Percentiles rank a stretch among this genome's conserved stretches.
These are phyloP conservation scores for Champsocephalus gunnari DNA, from an alignment of 2,797 vertebrate genomes.

Conservation along the genomic window DNA sequence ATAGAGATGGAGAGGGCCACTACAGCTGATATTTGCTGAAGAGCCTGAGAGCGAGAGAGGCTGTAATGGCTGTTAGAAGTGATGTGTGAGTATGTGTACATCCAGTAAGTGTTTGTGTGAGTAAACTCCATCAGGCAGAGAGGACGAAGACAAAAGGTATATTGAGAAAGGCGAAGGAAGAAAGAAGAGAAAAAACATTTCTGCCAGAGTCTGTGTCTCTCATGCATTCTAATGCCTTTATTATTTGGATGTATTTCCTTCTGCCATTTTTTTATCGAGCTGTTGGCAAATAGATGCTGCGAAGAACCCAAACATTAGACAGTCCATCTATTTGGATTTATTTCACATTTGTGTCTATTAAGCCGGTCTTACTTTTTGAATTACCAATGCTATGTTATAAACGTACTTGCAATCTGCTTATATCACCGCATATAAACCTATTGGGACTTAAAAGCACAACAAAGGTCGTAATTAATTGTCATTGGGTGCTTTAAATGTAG, in stretches of 20 bases:
- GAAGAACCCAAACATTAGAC: neutral
- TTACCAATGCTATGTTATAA: neutral
- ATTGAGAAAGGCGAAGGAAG: constrained; percentile 13
- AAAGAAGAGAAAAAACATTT: neutral
- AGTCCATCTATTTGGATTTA: neutral
- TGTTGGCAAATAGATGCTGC: neutral
- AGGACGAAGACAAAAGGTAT: neutral
- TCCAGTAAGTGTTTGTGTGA: constrained; percentile 1
- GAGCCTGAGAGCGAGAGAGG: constrained; percentile 23
- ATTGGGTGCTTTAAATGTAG: no score
- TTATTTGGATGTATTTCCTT: constrained; percentile 30
- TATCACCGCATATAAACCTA: no score
- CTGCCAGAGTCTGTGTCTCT: constrained; percentile 13
- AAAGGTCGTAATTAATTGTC: no score
- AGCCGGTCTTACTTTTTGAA: neutral
- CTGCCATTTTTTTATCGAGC: neutral
- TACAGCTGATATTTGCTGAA: constrained; percentile 51
- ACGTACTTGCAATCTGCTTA: no score
- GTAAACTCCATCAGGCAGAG: constrained; percentile 14
- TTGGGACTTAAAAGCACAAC: no score
- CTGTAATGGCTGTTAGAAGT: constrained; percentile 11
- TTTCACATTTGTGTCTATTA: neutral
- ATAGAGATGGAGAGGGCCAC: constrained; percentile 59
- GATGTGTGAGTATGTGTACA: constrained; percentile 13
- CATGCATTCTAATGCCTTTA: constrained; percentile 29